These are phyloP conservation scores for Keiferia lycopersicella DNA, from an alignment of 2,888 invertebrate species.

Conservation along the genomic window DNA sequence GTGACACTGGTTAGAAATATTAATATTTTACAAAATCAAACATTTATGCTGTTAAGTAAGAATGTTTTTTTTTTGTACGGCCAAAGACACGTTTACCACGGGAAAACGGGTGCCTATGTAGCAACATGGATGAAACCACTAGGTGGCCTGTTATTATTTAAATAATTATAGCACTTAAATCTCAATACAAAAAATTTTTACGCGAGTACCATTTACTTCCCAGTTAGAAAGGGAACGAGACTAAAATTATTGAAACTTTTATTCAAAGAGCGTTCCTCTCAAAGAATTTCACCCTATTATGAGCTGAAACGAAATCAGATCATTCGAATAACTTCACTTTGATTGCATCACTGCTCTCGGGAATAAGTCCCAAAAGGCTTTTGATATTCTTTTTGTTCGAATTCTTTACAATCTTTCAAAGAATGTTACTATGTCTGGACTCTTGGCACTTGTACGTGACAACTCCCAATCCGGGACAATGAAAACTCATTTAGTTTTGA, in stretches of 20 bases:
- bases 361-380: slow-evolving; percentile 20
- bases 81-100: no score
- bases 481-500: slow-evolving; percentile 7
- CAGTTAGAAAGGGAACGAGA: slow-evolving; percentile 1
- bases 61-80: no score
- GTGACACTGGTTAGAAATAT: no score
- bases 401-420: slow-evolving; percentile 22
- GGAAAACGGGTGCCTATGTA: no score
- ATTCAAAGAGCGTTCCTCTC: slow-evolving; percentile 3
- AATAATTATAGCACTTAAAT: no score
- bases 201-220: not conserved
- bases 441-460: slow-evolving; percentile 20
- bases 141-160: no score
- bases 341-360: slow-evolving; percentile 17
- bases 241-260: not conserved
- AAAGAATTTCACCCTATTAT: slow-evolving; percentile 9
- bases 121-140: no score
- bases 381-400: slow-evolving; percentile 22
- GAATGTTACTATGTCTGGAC: slow-evolving; percentile 17
- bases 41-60: no score
- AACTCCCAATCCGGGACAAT: not conserved
- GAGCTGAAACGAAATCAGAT: slow-evolving; percentile 9
- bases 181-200: no score
- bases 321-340: slow-evolving; percentile 19
- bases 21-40: no score